These are phyloP conservation scores for Anastrepha ludens DNA, from an alignment of 1,140 invertebrate genomes.

Conservation along the genomic window DNA sequence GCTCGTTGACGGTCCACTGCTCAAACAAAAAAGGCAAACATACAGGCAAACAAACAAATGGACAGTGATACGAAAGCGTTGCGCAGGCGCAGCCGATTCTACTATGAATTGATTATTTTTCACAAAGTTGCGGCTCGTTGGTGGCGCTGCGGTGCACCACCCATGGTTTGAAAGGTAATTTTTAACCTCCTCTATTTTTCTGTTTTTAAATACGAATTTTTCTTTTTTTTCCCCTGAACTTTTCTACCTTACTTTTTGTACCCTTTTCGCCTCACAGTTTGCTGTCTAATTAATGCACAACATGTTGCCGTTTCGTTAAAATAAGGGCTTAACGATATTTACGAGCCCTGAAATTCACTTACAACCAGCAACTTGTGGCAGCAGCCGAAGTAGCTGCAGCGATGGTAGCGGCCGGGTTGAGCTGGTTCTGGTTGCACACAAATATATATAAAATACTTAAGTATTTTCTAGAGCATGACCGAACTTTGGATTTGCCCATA, in stretches of 20 bases:
- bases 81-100: constrained; percentile 2
- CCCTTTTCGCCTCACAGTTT: constrained; percentile 20
- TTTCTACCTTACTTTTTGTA: neutral
- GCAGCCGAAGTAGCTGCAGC: neutral
- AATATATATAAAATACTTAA: neutral
- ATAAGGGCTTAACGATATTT: constrained; percentile 11
- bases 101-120: constrained; percentile 44
- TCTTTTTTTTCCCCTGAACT: neutral
- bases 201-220: neutral
- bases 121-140: constrained; percentile 7
- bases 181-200: neutral
- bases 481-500: too few relatives aligned
- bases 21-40: neutral
- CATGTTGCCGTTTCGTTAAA: constrained; percentile 25
- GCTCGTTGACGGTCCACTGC: constrained; percentile 1
- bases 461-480: neutral
- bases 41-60: neutral
- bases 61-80: neutral
- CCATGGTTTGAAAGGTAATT: constrained; percentile 23
- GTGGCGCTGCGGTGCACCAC: constrained; percentile 34
- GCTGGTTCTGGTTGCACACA: neutral
- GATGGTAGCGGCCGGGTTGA: neutral
- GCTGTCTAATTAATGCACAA: constrained; percentile 51
- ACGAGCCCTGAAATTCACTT: neutral
- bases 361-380: neutral